Base-by-base conservation (phyloP, 2,797 vertebrate genomes). In the Trachops cirrhosus region DNA sequence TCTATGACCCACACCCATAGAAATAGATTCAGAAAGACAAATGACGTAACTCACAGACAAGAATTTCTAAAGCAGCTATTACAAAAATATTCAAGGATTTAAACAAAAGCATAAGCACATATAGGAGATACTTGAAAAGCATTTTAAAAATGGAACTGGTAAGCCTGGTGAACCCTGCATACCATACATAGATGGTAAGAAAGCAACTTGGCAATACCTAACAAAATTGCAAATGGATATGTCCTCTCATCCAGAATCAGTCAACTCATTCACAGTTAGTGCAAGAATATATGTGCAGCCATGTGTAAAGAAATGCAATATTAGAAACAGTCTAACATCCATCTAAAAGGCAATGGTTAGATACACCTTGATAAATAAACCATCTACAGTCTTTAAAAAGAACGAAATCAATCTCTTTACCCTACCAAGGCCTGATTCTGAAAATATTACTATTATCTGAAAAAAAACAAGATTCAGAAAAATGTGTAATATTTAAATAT, bases 401-500 rank as follows among this genome's bases (percentile, higher is more conserved):
- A 79, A 93, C 29, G 7, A 93, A 71, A 74, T 67, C 14, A 73
- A 71, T 46, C 54, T 67, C 37, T 64, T 67, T 78, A 67, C 12
- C 22, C 46, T 29, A 48, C 29, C 54, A 71, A 15, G 50, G 32
- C 44, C 9, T 78, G 21, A 84, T 52, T 84, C 70, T 54, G 59
- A 71, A 52, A 29, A 78, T 22, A 85, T 54, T 87, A 62, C 0
- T 34, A n/a, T 41, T 78, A 41, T 15, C 48, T 74, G 24, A 71
- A 82, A 93, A 90, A 91, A 83, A 54, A 44, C 5, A 78, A 68
- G 37, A 88, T 79, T 85, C 68, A 91, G 64, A 88, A 50, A 91
- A 88, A 91, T 67, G 24, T 59, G 9, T 68, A 57, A 52, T 52
- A 39, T 91, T 91, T 67, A 89, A n/a, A 68, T 74, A 74, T 59